These are phyloP conservation scores for Galaxias olidus DNA, from an alignment of 2,797 vertebrate genomes.

Conservation along the genomic window DNA sequence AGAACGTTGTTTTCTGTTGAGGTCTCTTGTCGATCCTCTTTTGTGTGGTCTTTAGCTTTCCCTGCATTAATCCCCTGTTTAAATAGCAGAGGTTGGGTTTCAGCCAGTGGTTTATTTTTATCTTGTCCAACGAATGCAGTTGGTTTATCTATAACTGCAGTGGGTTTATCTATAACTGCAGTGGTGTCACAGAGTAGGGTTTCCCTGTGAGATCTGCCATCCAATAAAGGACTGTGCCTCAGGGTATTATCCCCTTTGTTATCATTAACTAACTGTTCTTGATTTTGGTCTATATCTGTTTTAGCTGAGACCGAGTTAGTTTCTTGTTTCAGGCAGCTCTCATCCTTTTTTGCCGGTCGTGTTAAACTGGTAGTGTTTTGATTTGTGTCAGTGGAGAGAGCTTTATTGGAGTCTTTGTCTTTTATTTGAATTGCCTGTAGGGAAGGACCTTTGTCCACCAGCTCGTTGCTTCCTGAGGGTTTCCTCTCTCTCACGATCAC, in stretches of 20 bases:
- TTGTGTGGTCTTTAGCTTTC: conserved; percentile 34
- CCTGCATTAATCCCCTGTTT: conserved; percentile 37
- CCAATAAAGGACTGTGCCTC: conserved; percentile 19
- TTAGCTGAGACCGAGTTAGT: neutral
- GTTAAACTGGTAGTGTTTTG: conserved; percentile 13
- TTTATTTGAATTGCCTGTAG: conserved; percentile 19
- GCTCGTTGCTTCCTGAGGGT: conserved; percentile 2
- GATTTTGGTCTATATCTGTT: conserved; percentile 6
- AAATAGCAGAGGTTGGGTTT: conserved; percentile 48
- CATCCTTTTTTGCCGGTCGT: neutral
- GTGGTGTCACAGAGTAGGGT: conserved; percentile 35
- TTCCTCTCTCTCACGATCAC: conserved; percentile 59
- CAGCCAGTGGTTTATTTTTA: conserved; percentile 57
- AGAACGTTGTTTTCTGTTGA: conserved; percentile 9
- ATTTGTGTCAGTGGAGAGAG: conserved; percentile 20
- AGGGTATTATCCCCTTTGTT: conserved; percentile 24
- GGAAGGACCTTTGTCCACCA: conserved; percentile 11
- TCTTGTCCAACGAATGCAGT: conserved; percentile 26
- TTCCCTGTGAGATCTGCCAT: conserved; percentile 31
- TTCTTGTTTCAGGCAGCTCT: neutral
- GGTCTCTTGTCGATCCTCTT: conserved; percentile 28
- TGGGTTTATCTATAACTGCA: conserved; percentile 31
- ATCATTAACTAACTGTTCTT: conserved; percentile 10
- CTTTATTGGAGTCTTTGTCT: conserved; percentile 27
- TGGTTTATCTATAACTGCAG: too few species aligned